Conservation (phyloP, 1,140 invertebrate species). For the Aphelenchoides besseyi region DNA sequence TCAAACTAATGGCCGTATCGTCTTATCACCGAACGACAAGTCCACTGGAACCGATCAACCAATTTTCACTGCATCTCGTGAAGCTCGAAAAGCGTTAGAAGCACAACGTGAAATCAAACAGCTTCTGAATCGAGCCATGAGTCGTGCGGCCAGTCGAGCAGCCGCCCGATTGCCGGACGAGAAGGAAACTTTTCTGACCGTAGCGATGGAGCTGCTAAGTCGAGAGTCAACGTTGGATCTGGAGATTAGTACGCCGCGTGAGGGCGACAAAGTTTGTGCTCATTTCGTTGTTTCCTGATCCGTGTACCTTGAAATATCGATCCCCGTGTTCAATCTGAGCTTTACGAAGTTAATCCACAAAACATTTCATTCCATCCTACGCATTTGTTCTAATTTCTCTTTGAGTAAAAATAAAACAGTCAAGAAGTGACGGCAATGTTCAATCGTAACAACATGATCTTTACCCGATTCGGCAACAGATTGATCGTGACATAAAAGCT, state of each 20-base stretch:
- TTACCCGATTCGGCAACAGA: too few relatives aligned
- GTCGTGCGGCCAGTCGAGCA: background rate
- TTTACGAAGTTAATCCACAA: too few relatives aligned
- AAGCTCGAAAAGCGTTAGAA: background rate
- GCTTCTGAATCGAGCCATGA: background rate
- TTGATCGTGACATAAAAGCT: too few relatives aligned
- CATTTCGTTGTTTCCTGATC: slow-evolving; percentile 5
- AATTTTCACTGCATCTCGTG: background rate
- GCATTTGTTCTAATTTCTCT: too few relatives aligned
- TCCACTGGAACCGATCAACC: background rate
- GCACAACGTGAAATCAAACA: background rate
- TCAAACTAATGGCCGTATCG: background rate
- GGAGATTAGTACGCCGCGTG: background rate
- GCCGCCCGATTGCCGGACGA: background rate
- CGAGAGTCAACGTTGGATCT: background rate
- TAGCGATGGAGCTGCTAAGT: background rate
- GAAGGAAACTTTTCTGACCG: background rate
- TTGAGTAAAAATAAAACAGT: too few relatives aligned
- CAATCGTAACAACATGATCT: too few relatives aligned
- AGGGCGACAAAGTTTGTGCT: background rate
- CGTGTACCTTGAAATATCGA: too few relatives aligned
- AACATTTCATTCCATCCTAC: too few relatives aligned
- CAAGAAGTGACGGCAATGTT: too few relatives aligned
- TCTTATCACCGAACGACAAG: background rate
- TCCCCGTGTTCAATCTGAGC: too few relatives aligned